Percentiles rank a stretch among this genome's conserved stretches.
Evolutionary conservation across 1,140 invertebrate species (phyloP).

Genomic region (Olivierus martensii): DNA sequence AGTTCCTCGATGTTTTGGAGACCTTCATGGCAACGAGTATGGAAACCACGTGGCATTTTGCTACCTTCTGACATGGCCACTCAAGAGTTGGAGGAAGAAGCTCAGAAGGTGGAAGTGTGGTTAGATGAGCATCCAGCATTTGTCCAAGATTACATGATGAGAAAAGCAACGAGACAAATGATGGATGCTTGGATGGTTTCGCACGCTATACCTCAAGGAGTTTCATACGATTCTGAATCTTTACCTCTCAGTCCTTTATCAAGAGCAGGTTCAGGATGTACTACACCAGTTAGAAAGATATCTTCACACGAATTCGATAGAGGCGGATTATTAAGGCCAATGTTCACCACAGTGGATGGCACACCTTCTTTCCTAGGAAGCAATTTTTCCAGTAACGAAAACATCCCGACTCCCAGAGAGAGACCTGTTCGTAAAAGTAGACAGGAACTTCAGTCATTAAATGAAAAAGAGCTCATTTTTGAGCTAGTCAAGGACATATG

Average conservation of each 20-base stretch:
- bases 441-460: constrained; percentile 68
- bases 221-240: constrained; percentile 42
- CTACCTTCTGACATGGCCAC: no score
- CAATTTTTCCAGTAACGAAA: constrained; percentile 21
- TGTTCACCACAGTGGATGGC: constrained; percentile 78
- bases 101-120: constrained; percentile 44
- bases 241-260: constrained; percentile 20
- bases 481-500: constrained; percentile 94
- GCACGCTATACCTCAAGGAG: constrained; percentile 20
- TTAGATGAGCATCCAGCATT: constrained; percentile 92
- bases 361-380: constrained; percentile 68
- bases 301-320: constrained; percentile 90
- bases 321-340: constrained; percentile 74
- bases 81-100: neutral
- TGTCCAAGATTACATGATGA: constrained; percentile 84
- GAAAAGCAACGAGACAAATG: constrained; percentile 79
- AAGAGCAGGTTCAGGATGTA: constrained; percentile 54
- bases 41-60: no score
- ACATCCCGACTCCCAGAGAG: constrained; percentile 21
- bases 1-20: no score
- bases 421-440: constrained; percentile 51
- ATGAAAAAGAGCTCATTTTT: constrained; percentile 89
- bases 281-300: constrained; percentile 86
- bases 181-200: constrained; percentile 54
- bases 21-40: no score